Base-by-base conservation (phyloP, 2,888 invertebrate genomes). In the Ceraclea dissimilis region DNA sequence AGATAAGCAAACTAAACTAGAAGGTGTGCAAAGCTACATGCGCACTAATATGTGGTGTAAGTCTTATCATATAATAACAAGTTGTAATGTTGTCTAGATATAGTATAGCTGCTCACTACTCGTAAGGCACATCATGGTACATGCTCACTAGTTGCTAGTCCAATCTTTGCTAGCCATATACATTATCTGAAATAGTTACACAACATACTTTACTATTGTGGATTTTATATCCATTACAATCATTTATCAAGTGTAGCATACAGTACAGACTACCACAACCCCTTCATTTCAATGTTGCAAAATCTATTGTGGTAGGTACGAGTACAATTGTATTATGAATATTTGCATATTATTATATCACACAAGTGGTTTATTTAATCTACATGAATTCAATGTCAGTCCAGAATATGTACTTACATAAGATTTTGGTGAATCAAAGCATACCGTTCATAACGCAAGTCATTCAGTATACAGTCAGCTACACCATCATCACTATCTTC, bases 371-470 rank as follows among this genome's bases (percentile, higher is more conserved):
- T n/a, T n/a, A n/a, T n/a, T n/a, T n/a, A n/a, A n/a, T n/a, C n/a
- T n/a, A n/a, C n/a, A n/a, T n/a, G n/a, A n/a, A n/a, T n/a, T n/a
- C n/a, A n/a, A n/a, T n/a, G n/a, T n/a, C n/a, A n/a, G n/a, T n/a
- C n/a, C n/a, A n/a, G n/a, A n/a, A n/a, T n/a, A 19, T 10, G 5
- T 16, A 68, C 77, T 77, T 63, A 77, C 77, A 75, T 65, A 18
- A 76, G 65, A 63, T 77, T 72, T 62, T 78, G 78, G 60, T 72
- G 69, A 1, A 67, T 69, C 51, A 76, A 68, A 56, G 67, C 66
- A 55, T 72, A 77, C 66, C 75, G 67, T 54, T 75, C 74, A 19
- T 66, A 66, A 47, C 74, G 64, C 51, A 77, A 61, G 59, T 77
- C 76, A 57, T 76, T 75, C 65, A 69, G 71, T 47, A 76, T 69